phyloP scores from a whole-genome alignment of 2,113 vertebrate species.

The Ammodramus savannarum region DNA sequence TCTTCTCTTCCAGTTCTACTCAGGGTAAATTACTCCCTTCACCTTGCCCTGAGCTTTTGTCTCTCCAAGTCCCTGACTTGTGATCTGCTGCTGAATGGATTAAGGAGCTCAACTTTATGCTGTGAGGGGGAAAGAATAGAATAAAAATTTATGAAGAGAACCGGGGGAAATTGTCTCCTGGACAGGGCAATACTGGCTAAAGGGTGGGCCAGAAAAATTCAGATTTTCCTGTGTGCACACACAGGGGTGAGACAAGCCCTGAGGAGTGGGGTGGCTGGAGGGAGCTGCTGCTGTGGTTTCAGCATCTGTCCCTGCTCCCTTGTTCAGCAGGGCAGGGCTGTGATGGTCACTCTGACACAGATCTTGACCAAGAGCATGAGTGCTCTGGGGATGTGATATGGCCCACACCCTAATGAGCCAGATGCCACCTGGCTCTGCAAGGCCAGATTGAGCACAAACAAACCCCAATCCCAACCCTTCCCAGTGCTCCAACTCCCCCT shows the following conservation, averaged over 20 bases:
- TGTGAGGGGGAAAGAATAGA: background rate
- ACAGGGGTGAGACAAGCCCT: background rate
- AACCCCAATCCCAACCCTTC: background rate
- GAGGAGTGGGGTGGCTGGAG: background rate
- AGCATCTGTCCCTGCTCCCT: background rate
- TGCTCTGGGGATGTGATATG: fast-evolving
- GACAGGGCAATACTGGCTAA: background rate
- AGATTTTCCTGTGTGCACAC: background rate
- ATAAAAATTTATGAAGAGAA: background rate
- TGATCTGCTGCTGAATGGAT: background rate
- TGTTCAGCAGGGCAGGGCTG: background rate
- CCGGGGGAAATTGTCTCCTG: background rate
- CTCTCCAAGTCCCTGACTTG: background rate
- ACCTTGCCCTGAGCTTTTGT: background rate
- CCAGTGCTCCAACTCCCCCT: background rate
- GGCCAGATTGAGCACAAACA: background rate
- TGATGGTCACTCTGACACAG: fast-evolving
- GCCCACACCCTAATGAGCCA: fast-evolving
- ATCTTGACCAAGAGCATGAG: background rate
- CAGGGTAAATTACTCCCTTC: background rate
- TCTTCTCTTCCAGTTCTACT: background rate
- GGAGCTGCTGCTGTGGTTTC: background rate
- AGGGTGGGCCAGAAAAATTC: background rate
- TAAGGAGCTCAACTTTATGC: background rate
- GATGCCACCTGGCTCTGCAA: background rate